Percentiles rank a stretch among this genome's conserved stretches.
phyloP scores from a whole-genome alignment of 2,888 invertebrate species.

The Mamestra brassicae region DNA sequence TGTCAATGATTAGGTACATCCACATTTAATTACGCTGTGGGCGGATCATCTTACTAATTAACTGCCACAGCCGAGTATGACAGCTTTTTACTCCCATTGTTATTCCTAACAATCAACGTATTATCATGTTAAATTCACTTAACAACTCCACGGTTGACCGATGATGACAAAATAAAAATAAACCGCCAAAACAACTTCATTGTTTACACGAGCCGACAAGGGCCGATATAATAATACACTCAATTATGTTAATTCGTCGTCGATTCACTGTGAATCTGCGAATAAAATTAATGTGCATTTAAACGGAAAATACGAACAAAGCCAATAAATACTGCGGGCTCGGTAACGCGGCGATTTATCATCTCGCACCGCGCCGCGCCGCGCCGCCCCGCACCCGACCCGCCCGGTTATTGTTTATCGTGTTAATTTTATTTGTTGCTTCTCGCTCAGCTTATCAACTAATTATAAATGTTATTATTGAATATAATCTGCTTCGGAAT shows the following conservation, averaged over 20 bases:
- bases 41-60: constrained; percentile 44
- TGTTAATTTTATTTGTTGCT: constrained; percentile 89
- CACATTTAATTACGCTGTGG: constrained; percentile 41
- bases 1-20: constrained; percentile 53
- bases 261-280: constrained; percentile 88
- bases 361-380: constrained; percentile 78
- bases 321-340: constrained; percentile 85
- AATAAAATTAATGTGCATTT: constrained; percentile 89
- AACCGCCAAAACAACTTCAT: constrained; percentile 68
- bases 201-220: constrained; percentile 74
- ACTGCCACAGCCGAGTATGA: constrained; percentile 20
- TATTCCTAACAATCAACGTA: constrained; percentile 22
- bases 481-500: constrained; percentile 82
- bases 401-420: constrained; percentile 85
- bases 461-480: constrained; percentile 85
- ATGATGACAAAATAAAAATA: constrained; percentile 68
- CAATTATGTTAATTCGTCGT: constrained; percentile 88
- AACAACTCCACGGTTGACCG: constrained; percentile 48
- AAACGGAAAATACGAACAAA: constrained; percentile 87
- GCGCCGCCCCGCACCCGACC: constrained; percentile 41
- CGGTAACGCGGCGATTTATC: constrained; percentile 85
- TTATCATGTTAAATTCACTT: constrained; percentile 45
- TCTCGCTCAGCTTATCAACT: constrained; percentile 83
- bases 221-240: constrained; percentile 83
- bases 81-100: constrained; percentile 23